phyloP scores from a whole-genome alignment of 2,888 invertebrate species.

The Teinopalpus imperialis region DNA sequence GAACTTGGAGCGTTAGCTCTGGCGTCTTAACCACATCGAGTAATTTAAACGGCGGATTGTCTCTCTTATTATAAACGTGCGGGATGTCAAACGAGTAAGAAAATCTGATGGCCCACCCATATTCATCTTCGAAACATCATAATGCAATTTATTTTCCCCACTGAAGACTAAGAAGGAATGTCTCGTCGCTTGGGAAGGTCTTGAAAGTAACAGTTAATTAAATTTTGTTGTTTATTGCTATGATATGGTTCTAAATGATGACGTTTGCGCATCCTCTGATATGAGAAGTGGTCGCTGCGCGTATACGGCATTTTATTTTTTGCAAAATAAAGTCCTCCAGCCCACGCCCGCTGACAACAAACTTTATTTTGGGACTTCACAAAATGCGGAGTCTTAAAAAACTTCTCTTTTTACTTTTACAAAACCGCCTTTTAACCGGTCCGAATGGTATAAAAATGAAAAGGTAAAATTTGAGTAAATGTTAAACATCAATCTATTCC shows the following conservation, averaged over 20 bases:
- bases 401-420: conserved; percentile 51
- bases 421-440: conserved; percentile 55
- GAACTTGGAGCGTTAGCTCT: too few species aligned
- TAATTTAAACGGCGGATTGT: too few species aligned
- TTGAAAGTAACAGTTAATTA: too few species aligned
- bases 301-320: conserved; percentile 30
- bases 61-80: too few species aligned
- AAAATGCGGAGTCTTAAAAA: conserved; percentile 55
- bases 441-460: conserved; percentile 48
- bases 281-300: conserved; percentile 27
- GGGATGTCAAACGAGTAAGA: too few species aligned
- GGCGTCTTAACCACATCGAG: too few species aligned
- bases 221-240: too few species aligned
- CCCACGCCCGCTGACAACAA: conserved; percentile 65
- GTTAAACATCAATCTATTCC: conserved; percentile 30
- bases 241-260: neutral
- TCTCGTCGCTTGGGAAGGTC: too few species aligned
- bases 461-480: conserved; percentile 42
- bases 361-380: conserved; percentile 66
- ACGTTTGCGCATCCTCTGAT: conserved; percentile 12
- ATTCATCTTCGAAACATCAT: too few species aligned
- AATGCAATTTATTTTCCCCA: too few species aligned
- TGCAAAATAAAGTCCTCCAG: conserved; percentile 39
- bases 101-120: too few species aligned
- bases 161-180: too few species aligned